Evolutionary conservation across 2,113 vertebrate genomes (phyloP), one percentile per base, ranked within the genome.

Genomic region (Poeciliopsis turrubarensis): DNA sequence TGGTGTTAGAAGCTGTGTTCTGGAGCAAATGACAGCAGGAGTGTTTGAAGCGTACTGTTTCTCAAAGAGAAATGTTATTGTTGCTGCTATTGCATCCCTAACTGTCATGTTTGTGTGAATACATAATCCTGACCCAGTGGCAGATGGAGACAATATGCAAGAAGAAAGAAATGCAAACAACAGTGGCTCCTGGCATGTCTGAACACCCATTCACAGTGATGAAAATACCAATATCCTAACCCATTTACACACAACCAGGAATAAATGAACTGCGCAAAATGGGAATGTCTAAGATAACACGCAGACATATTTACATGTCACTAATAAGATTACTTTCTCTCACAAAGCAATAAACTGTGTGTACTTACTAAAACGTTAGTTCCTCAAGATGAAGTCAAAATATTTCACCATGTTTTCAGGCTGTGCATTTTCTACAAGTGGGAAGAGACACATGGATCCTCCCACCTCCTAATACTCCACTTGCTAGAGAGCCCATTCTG

Each of bases 121-220:
- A 83, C 89, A 93, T 89, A 93, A 93, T 92, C 92, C 87, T 44
- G 81, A 74, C 84, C 91, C 89, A 60, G 83, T 89, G 86, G 90
- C 90, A 89, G 87, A 87, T 81, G 82, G 88, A 92, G 91, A 94
- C 89, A 92, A 90, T 75, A 57, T 75, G 75, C 68, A 84, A 41
- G 83, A 83, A 80, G 71, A 76, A 84, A 60, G 60, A 86, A 85
- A 89, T 81, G 86, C 81, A 87, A 91, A 89, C 61, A 77, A 79
- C 26, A 57, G 19, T 64, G 66, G 86, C 91, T 91, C 34, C 78
- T 73, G 86, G 87, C 86, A 73, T 81, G 72, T 81, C 86, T 81
- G 63, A 87, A 83, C 51, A 68, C 54, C 39, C 60, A 73, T 34
- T 65, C 73, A 64, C 62, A 78, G 34, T 62, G 72, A 84, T 44